These are phyloP conservation scores for Mormyrus lacerda DNA, from an alignment of 2,113 vertebrate species.

Conservation along the genomic window DNA sequence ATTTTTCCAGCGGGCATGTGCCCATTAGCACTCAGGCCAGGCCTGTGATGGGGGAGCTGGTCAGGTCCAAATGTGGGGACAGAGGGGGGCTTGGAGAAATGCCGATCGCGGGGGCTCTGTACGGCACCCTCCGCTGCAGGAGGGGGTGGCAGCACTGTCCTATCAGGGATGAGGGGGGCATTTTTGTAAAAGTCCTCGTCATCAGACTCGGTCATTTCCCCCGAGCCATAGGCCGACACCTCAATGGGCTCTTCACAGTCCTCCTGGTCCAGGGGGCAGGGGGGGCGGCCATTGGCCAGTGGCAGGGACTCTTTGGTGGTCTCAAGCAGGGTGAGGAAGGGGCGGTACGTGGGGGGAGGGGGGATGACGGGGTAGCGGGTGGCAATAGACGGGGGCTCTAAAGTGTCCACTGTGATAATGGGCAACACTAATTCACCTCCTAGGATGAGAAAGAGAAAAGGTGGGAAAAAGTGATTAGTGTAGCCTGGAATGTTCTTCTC, in stretches of 20 bases:
- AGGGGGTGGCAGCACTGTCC: constrained; percentile 70
- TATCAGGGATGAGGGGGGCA: constrained; percentile 77
- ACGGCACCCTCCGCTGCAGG: constrained; percentile 54
- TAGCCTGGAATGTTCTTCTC: constrained; percentile 27
- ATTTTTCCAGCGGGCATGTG: constrained; percentile 80
- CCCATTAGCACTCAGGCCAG: constrained; percentile 35
- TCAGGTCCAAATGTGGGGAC: constrained; percentile 66
- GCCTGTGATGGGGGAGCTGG: constrained; percentile 52
- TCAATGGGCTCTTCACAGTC: constrained; percentile 83
- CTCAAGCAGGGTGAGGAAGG: constrained; percentile 74
- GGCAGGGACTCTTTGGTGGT: constrained; percentile 79
- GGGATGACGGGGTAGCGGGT: constrained; percentile 82
- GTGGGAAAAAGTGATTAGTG: constrained; percentile 42
- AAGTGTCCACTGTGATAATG: constrained; percentile 88
- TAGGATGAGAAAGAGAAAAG: constrained; percentile 70
- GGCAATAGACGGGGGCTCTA: constrained; percentile 85
- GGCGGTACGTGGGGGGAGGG: constrained; percentile 77
- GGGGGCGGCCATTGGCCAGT: constrained; percentile 57
- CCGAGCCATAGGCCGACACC: constrained; percentile 82
- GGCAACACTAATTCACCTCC: constrained; percentile 94
- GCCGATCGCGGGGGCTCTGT: constrained; percentile 60
- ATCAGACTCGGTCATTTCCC: constrained; percentile 84
- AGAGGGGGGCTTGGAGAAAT: constrained; percentile 58
- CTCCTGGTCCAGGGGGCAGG: constrained; percentile 77
- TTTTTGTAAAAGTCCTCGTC: constrained; percentile 92